phyloP scores from a whole-genome alignment of 2,888 invertebrate genomes.

The Petrophora chlorosata region DNA sequence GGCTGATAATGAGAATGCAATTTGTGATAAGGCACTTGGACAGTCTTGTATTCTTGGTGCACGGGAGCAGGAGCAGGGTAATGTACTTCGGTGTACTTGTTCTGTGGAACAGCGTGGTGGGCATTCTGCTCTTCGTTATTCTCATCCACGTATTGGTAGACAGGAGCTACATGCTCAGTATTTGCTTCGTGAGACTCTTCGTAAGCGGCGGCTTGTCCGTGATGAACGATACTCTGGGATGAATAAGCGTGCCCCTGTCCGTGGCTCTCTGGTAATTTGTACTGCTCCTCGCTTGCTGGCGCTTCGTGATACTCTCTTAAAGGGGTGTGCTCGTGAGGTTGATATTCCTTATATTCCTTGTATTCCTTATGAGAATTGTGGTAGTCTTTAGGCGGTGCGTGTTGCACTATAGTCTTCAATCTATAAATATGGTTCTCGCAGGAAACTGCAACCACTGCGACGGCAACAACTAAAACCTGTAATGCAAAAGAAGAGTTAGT shows the following conservation, averaged over 20 bases:
- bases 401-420: conserved; percentile 51
- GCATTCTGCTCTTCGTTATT: conserved; percentile 42
- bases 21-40: conserved; percentile 40
- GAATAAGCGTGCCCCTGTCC: conserved; percentile 55
- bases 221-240: conserved; percentile 59
- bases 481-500: conserved; percentile 37
- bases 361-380: conserved; percentile 44
- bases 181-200: conserved; percentile 55
- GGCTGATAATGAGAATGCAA: conserved; percentile 30
- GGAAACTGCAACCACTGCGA: conserved; percentile 48
- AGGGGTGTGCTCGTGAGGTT: conserved; percentile 49
- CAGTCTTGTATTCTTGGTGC: conserved; percentile 47
- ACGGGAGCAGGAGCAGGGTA: conserved; percentile 35
- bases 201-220: conserved; percentile 45
- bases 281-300: conserved; percentile 34
- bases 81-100: conserved; percentile 32
- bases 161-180: conserved; percentile 54
- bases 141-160: conserved; percentile 55
- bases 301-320: conserved; percentile 52
- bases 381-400: conserved; percentile 57
- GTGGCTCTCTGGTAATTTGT: conserved; percentile 40
- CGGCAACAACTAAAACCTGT: conserved; percentile 61
- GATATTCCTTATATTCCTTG: conserved; percentile 53
- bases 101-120: conserved; percentile 29
- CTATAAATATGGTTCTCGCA: conserved; percentile 59